Evolutionary conservation across 2,888 invertebrate genomes (phyloP), one percentile per base, ranked within the genome.

Genomic region (Rhagonycha fulva): DNA sequence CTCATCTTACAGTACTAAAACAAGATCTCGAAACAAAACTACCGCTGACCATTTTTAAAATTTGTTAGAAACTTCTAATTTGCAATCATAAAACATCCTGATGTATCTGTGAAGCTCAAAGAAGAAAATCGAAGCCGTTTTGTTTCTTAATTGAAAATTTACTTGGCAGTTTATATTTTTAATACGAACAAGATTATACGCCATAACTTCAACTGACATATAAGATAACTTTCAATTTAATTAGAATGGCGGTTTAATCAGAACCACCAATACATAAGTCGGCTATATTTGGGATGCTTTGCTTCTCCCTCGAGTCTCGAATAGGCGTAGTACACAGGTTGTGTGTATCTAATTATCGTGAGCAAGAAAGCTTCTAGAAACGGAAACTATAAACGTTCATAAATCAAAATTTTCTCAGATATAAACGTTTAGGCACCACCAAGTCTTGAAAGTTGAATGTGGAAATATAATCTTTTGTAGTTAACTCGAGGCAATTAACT

Each of bases 151-250:
- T 66, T 63, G 14, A 67, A 23, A 70, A 70, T 30, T 62, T 68
- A 24, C 3, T 12, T 28, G 28, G 30, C 30, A 19, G 67, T n/a
- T 14, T 61, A 23, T 61, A 68, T 63, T 75, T 69, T 75, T 69
- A 26, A 62, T 32, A 72, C 32, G 67, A 76, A 47, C n/a, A 72
- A 70, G 72, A 71, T 74, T 74, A 74, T 74, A 71, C 61, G 30
- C 30, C 61, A 71, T 26, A 70, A 47, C 71, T 70, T 24, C 61
- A 76, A 71, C 26, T 74, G 66, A 62, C 62, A 71, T 70, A 72
- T 62, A 63, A 75, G 70, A 75, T 77, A 75, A 77, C 75, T 77
- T 77, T 77, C 77, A 77, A 77, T 77, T 77, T 77, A 77, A 77
- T 77, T 77, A 77, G 74, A 74, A 74, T 63, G 74, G 71, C 74